A percentile compares a stretch with the other conserved stretches of the same genome.
Evolutionary conservation across 2,113 vertebrate genomes (phyloP).

Genomic region (Pterocles orientalis): DNA sequence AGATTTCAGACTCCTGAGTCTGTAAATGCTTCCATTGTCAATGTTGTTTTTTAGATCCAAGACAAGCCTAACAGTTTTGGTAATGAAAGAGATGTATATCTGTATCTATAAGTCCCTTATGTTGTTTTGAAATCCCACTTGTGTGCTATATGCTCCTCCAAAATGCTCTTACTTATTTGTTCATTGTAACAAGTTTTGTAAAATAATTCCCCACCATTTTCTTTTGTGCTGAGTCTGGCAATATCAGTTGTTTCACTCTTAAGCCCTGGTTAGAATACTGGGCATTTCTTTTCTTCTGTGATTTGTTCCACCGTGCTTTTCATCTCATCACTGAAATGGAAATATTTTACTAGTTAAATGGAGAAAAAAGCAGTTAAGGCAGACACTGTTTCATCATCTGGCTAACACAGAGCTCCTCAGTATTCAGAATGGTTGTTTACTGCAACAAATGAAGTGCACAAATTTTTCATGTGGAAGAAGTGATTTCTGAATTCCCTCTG

Average conservation of each 20-base stretch:
- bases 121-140: background rate
- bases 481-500: slow-evolving; percentile 12
- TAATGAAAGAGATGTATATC: background rate
- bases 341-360: slow-evolving; percentile 17
- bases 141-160: background rate
- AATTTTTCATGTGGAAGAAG: slow-evolving; percentile 31
- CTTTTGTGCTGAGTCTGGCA: background rate
- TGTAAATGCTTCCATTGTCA: background rate
- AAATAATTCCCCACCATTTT: background rate
- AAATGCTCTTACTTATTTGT: background rate
- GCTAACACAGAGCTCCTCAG: background rate
- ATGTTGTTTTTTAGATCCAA: background rate
- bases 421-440: background rate
- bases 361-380: background rate
- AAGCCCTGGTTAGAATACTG: background rate
- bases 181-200: background rate
- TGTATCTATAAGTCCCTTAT: background rate
- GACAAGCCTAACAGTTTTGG: background rate
- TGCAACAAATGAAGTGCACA: slow-evolving; percentile 16
- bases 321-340: background rate
- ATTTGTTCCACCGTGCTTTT: slow-evolving; percentile 7
- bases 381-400: background rate
- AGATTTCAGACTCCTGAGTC: background rate
- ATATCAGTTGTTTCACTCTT: background rate
- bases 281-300: background rate